Evolutionary conservation across 2,888 invertebrate species (phyloP), one percentile per base, ranked within the genome.

Genomic region (Agonopterix arenella): DNA sequence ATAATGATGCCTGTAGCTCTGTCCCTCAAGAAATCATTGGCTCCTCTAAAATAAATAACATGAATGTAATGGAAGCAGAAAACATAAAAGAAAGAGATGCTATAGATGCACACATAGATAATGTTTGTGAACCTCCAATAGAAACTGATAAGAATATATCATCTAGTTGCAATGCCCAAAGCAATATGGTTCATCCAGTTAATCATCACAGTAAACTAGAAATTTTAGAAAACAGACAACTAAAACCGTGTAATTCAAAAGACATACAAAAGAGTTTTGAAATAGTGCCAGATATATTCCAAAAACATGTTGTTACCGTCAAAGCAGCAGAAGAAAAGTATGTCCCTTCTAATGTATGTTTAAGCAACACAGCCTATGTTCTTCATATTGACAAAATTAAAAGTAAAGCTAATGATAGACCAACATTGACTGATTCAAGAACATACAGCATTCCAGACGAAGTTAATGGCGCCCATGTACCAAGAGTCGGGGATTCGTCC

Each of bases 331-430:
- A 73, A 3, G 70, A 71, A 51, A 51, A 68, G 48, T 66, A 63
- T 46, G 57, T 86, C 48, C 88, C 88, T 8, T 61, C 69, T 53
- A 77, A 76, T 56, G 64, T 86, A 47, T 68, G 64, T 49, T 64
- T 82, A n/a, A 76, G 72, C 50, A 76, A 76, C 47, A 52, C 67
- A 7, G 55, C 52, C n/a, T 85, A 84, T 60, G 60, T 61, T 2
- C 48, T 88, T 1, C 76, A 84, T 61, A 37, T 84, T 18, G 57
- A 68, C 10, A 66, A 60, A 48, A 55, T 84, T 9, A 62, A 55
- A 50, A 61, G 56, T 8, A 76, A 63, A 54, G 52, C 58, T 8
- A 75, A 64, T n/a, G 40, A 43, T 4, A 60, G 49, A 38, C 49
- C 61, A 2, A 18, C 53, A 4, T 63, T 70, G 4, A 54, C 57